These are phyloP conservation scores for Drosophila neocordata DNA, from an alignment of 1,140 invertebrate species.

Conservation along the genomic window DNA sequence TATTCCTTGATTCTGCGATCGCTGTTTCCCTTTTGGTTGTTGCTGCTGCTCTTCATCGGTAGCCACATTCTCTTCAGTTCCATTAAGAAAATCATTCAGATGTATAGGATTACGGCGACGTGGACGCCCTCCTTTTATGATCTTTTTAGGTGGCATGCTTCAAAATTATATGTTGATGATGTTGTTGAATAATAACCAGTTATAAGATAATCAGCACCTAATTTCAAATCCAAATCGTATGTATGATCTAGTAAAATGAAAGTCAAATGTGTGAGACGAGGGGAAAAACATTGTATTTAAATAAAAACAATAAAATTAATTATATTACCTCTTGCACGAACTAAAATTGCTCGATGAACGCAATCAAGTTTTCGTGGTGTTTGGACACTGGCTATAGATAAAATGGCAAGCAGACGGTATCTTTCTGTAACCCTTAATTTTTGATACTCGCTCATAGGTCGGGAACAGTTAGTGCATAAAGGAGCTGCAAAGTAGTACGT, in stretches of 20 bases:
- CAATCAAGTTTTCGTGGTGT: constrained; percentile 38
- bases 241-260: constrained; percentile 45
- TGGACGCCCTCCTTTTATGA: constrained; percentile 12
- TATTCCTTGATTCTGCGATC: background rate
- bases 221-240: constrained; percentile 58
- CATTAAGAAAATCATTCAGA: constrained; percentile 36
- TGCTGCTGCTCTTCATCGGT: background rate
- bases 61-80: background rate
- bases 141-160: constrained; percentile 69
- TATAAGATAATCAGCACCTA: constrained; percentile 58
- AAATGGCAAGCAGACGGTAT: constrained; percentile 51
- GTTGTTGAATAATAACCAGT: constrained; percentile 55
- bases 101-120: constrained; percentile 21
- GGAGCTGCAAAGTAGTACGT: constrained; percentile 47
- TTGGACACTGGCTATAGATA: constrained; percentile 45
- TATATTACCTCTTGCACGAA: constrained; percentile 51
- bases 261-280: too few relatives aligned
- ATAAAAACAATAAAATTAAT: too few relatives aligned
- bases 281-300: too few relatives aligned
- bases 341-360: constrained; percentile 49
- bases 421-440: constrained; percentile 61
- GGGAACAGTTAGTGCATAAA: constrained; percentile 60
- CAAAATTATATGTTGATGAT: constrained; percentile 44
- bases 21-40: background rate
- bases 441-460: constrained; percentile 73